Base-by-base conservation (phyloP, 1,140 invertebrate genomes). In the Bactericera cockerelli region DNA sequence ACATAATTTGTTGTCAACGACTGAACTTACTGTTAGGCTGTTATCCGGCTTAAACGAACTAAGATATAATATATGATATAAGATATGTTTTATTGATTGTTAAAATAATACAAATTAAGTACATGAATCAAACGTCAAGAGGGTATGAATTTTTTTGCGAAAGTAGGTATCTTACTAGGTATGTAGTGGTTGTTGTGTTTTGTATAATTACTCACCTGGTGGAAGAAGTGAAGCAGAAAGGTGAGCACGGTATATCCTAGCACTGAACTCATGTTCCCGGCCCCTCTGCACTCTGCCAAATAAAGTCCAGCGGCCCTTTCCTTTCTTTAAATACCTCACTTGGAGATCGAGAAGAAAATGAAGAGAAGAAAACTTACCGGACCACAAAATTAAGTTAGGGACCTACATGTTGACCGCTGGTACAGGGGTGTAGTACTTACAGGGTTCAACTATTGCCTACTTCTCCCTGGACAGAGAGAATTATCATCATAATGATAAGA, bases 311-410 rank as follows among this genome's bases (percentile, higher is more conserved):
- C n/a, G 3, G n/a, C 4, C 8, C n/a, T 49, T 49, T 49, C n/a
- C 42, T 19, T 49, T 49, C 4, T 49, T 49, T 49, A 49, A 49
- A 49, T 49, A 49, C 4, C n/a, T 49, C 42, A n/a, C n/a, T 49
- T 49, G 6, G 10, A 10, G 10, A 10, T 49, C 42, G 22, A 49
- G n/a, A 31, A 13, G 28, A 13, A 31, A 31, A 8, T 49, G 42
- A 22, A 36, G 33, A 16, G 16, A 36, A 36, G 16, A 10, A 49
- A 49, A n/a, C n/a, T 49, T 16, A 16, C 22, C 42, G n/a, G 42
- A 49, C 8, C 42, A 49, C n/a, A 22, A 49, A 49, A 49, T 49
- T 49, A 49, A 49, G 42, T 49, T 49, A 49, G 42, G 42, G 42
- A 49, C 42, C 22, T 16, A 19, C 42, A 6, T 49, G 42, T 49